Percentiles rank a stretch among this genome's conserved stretches.
Evolutionary conservation across 2,888 invertebrate species (phyloP).

Genomic region (Polymixis flavicincta): DNA sequence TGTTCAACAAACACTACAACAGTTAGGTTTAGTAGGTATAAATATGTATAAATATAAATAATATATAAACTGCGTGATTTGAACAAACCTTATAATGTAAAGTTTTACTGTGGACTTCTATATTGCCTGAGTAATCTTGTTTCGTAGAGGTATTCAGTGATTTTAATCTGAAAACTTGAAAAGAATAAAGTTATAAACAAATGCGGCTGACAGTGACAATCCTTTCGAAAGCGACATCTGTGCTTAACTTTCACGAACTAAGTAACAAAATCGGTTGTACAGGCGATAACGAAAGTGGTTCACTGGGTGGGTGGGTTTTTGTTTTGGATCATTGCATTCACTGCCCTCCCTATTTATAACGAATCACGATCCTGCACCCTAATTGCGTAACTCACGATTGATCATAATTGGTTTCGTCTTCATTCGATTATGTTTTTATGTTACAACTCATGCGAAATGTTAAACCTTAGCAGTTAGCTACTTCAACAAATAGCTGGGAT

Average conservation of each 20-base stretch:
- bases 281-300: slow-evolving; percentile 4
- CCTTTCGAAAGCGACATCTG: slow-evolving; percentile 43
- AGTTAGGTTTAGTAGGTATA: not conserved
- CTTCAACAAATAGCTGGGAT: no score
- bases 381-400: no score
- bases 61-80: no score
- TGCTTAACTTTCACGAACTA: slow-evolving; percentile 8
- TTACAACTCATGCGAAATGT: no score
- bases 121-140: no score
- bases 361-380: not conserved
- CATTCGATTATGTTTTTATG: no score
- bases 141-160: not conserved
- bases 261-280: not conserved
- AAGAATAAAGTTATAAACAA: not conserved
- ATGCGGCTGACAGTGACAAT: not conserved
- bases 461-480: no score
- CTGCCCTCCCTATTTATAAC: slow-evolving; percentile 7
- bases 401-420: no score
- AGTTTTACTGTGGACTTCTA: not conserved
- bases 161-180: not conserved
- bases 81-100: not conserved
- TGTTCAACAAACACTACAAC: not conserved
- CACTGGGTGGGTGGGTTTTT: not conserved
- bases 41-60: no score
- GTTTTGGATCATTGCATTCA: not conserved